Evolutionary conservation across 1,140 invertebrate species (phyloP), one percentile per base, ranked within the genome.

Genomic region (Drosophila pandora): DNA sequence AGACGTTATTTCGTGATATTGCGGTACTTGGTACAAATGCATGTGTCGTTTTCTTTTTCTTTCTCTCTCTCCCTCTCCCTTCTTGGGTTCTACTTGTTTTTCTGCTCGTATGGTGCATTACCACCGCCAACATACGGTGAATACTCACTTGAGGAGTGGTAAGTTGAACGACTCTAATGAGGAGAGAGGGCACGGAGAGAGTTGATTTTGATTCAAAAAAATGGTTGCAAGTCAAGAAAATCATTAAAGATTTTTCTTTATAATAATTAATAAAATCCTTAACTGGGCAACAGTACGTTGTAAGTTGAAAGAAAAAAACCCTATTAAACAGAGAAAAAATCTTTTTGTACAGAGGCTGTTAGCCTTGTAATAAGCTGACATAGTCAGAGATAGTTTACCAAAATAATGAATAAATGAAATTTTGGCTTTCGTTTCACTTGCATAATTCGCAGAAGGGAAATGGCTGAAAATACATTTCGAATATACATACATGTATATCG

Each of bases 401-500:
- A 48, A 25, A 48, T n/a, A 48, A n/a, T 48, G 45, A 48, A 25
- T 12, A 25, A 30, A 6, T 50, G 48, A 50, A 50, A 50, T 50
- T 50, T 50, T 50, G 48, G n/a, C 30, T 50, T 50, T 50, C 47
- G 25, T 55, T 55, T 55, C 7, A 17, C 53, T 55, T 39, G 0
- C 34, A 55, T 32, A 23, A 39, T 39, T 55, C 23, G 47, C 10
- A 49, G 1, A 25, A 55, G 13, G 22, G 21, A 55, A 25, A 55
- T 55, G 53, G 34, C 32, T 55, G 23, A 49, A 49, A 49, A 28
- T 23, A 49, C 23, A 49, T 23, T 49, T 2, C 12, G 32, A 55
- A 10, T 67, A 55, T 48, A 45, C n/a, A n/a, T n/a, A 59, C 32
- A 60, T 65, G 43, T 65, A 65, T 32, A 23, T 58, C 34, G 30